Evolutionary conservation across 2,888 invertebrate genomes (phyloP).

Genomic region (Ferdinandea cuprea): DNA sequence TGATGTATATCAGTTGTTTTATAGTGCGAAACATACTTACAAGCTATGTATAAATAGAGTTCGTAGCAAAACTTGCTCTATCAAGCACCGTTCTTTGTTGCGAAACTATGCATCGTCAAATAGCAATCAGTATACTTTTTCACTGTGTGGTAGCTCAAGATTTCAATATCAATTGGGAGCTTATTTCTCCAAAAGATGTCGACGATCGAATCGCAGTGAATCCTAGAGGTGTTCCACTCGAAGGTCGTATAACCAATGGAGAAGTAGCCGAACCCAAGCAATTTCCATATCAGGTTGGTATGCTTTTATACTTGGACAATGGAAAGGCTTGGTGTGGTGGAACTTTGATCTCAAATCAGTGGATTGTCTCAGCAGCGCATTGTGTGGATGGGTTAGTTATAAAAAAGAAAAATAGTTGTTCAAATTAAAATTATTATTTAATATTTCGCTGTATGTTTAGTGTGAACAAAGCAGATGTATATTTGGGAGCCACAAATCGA

Average conservation of each 20-base stretch:
- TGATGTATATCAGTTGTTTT: constrained; percentile 22
- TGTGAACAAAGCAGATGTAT: constrained; percentile 78
- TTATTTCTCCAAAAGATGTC: constrained; percentile 32
- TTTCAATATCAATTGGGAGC: constrained; percentile 29
- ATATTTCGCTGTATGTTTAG: constrained; percentile 69
- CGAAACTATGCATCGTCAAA: constrained; percentile 20
- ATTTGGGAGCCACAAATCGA: constrained; percentile 78
- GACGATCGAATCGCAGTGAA: constrained; percentile 7
- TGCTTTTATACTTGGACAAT: constrained; percentile 75
- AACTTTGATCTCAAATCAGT: constrained; percentile 78
- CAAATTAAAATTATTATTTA: background rate
- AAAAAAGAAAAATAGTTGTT: background rate
- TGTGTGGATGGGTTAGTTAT: constrained; percentile 77
- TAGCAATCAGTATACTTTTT: constrained; percentile 21
- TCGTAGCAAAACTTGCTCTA: background rate
- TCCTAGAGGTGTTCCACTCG: background rate
- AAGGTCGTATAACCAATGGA: constrained; percentile 80
- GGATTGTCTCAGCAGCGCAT: constrained; percentile 81
- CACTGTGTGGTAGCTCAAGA: constrained; percentile 3
- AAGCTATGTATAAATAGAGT: constrained; percentile 25
- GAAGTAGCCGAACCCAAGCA: constrained; percentile 77
- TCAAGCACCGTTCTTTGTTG: background rate
- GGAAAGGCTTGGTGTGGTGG: constrained; percentile 80
- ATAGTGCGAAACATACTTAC: background rate
- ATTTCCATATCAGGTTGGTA: constrained; percentile 80